Evolutionary conservation across 2,888 invertebrate species (phyloP).

Genomic region (Dinocampus coccinellae): DNA sequence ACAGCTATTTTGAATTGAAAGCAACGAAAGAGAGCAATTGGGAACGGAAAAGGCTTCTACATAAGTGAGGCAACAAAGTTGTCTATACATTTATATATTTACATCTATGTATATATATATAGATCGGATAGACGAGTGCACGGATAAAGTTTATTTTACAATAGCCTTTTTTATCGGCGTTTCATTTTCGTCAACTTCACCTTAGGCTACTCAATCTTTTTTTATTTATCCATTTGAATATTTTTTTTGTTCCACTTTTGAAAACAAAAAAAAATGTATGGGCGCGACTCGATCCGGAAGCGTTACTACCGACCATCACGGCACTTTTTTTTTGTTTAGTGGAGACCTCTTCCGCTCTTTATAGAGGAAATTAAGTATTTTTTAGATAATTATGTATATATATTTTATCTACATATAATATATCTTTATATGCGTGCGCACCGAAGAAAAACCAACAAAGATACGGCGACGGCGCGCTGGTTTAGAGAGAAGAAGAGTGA

Average conservation of each 20-base stretch:
- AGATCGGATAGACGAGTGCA: not conserved
- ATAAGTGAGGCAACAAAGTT: not conserved
- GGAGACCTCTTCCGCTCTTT: not conserved
- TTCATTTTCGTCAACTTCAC: not conserved
- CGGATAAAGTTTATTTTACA: not conserved
- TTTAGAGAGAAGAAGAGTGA: slow-evolving; percentile 25
- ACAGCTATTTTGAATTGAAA: not conserved
- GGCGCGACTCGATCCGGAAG: too few species aligned
- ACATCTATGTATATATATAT: too few species aligned
- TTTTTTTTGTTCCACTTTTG: too few species aligned
- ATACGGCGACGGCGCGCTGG: slow-evolving; percentile 17
- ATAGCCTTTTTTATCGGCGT: not conserved
- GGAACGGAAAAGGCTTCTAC: not conserved
- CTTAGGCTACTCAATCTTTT: not conserved
- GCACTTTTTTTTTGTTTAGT: too few species aligned
- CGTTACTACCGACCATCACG: too few species aligned
- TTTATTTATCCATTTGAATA: not conserved
- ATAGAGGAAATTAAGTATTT: not conserved
- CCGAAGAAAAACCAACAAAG: slow-evolving; percentile 8
- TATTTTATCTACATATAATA: slow-evolving; percentile 19
- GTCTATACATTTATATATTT: not conserved
- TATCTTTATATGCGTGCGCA: slow-evolving; percentile 28
- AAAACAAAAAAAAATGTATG: too few species aligned
- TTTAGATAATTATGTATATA: not conserved
- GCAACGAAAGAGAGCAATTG: not conserved